phyloP scores from a whole-genome alignment of 30 jellyfish, hydroid and myxozoan species.

The Aurelia aurita region DNA sequence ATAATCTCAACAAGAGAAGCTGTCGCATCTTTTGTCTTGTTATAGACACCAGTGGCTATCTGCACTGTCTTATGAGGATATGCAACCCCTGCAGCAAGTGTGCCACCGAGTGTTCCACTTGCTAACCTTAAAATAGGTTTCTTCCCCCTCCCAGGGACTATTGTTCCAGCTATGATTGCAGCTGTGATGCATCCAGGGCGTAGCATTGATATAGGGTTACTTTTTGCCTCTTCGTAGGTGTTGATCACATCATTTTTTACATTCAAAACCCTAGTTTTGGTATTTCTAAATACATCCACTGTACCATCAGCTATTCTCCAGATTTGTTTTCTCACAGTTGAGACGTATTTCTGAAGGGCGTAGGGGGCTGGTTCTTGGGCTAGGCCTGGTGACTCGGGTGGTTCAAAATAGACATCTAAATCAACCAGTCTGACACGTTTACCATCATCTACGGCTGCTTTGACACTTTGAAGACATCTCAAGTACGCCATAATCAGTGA shows the following conservation, averaged over 20 bases:
- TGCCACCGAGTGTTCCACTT: constrained; percentile 45
- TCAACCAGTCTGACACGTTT: background rate
- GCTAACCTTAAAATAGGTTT: constrained; percentile 47
- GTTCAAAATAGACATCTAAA: constrained; percentile 46
- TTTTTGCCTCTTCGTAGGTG: constrained; percentile 37
- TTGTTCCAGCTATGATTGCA: constrained; percentile 44
- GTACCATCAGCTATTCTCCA: constrained; percentile 46
- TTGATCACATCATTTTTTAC: constrained; percentile 16
- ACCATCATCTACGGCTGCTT: too few relatives aligned
- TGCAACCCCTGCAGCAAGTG: constrained; percentile 60
- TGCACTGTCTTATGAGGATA: constrained; percentile 49
- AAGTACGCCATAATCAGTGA: too few relatives aligned
- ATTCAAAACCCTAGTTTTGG: background rate
- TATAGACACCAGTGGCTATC: constrained; percentile 8
- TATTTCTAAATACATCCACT: background rate
- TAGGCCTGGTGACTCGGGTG: background rate
- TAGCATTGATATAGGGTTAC: constrained; percentile 41
- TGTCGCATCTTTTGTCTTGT: constrained; percentile 19
- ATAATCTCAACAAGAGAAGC: constrained; percentile 18
- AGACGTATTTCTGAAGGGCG: constrained; percentile 20
- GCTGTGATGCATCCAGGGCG: constrained; percentile 58
- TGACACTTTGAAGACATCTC: too few relatives aligned
- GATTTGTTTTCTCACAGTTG: constrained; percentile 32
- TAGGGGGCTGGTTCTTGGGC: background rate
- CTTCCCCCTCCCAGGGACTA: constrained; percentile 68